A percentile compares a stretch with the other conserved stretches of the same genome.
Conservation (phyloP, 2,113 vertebrate species). For the Myrmecobius fasciatus region DNA sequence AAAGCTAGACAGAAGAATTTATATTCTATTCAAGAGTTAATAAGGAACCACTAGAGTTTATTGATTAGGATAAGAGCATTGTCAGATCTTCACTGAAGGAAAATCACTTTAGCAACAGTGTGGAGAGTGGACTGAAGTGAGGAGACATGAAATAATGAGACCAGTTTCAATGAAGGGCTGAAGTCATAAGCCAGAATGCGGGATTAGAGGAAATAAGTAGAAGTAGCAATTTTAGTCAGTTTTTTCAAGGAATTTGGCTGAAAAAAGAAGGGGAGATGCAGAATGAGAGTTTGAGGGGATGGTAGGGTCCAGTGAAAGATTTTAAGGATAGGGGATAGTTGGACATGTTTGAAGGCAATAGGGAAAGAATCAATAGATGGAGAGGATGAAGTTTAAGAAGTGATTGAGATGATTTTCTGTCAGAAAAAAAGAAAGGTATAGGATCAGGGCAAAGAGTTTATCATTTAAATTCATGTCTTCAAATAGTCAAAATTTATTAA, state of each 20-base stretch:
- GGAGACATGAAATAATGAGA: neutral
- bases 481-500: neutral
- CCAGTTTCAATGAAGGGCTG: neutral
- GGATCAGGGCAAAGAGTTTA: neutral
- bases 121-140: too few relatives aligned
- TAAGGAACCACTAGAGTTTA: too few relatives aligned
- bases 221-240: neutral
- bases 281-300: neutral
- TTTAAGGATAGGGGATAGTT: neutral
- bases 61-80: too few relatives aligned
- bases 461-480: neutral
- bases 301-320: neutral
- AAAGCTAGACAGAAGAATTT: too few relatives aligned
- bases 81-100: too few relatives aligned
- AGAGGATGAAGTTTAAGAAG: neutral
- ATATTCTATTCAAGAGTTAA: too few relatives aligned
- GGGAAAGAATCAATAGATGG: neutral
- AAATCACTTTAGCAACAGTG: too few relatives aligned
- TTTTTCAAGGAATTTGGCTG: neutral
- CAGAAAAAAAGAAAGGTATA: neutral
- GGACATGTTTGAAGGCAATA: neutral
- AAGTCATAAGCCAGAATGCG: neutral
- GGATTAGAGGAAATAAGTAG: neutral
- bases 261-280: neutral
- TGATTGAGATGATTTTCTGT: neutral